Evolutionary conservation across 2,797 vertebrate species (phyloP), one percentile per base, ranked within the genome.

Genomic region (Rhodeus uyekii): DNA sequence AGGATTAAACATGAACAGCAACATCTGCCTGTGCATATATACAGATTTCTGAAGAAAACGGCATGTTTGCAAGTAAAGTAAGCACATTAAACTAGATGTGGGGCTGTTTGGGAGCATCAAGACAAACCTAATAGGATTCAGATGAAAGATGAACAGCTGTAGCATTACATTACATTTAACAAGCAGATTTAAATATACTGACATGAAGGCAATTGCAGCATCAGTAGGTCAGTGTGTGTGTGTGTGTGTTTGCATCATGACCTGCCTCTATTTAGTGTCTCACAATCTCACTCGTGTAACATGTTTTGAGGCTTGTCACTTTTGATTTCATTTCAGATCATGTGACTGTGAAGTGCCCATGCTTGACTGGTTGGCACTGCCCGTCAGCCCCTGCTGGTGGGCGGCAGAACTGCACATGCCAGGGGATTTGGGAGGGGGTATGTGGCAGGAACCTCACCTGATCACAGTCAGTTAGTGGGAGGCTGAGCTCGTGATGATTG

Each of bases 1-100:
- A 55, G 32, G 34, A 53, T 42, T 60, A 38, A 67, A 63, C 34
- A 73, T 42, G 68, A 22, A n/a, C n/a, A 55, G 60, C 18, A 2
- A 53, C 80, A 76, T 76, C 80, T 58, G 48, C 65, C 80, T 18
- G 65, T 50, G 80, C 60, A 75, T 38, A 72, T 82, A 50, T 36
- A 46, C n/a, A 8, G 48, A 60, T 68, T 67, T 82, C 42, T 46
- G 44, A 60, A 68, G 50, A 69, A 53, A 65, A 58, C 24, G 7
- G 12, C 38, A 65, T 39, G 55, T 65, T 36, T 75, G 38, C 8
- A 58, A 44, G 36, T 34, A 60, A 13, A 29, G 44, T 38, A 58
- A 67, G 36, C 24, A 63, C 4, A 74, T 81, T 75, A 55, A 53
- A 64, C 60, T 53, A 48, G 55, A 12, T 58, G 55, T 27, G 3